Percentiles rank a stretch among this genome's conserved stretches.
phyloP scores from a whole-genome alignment of 2,113 vertebrate species.

The Meriones unguiculatus region DNA sequence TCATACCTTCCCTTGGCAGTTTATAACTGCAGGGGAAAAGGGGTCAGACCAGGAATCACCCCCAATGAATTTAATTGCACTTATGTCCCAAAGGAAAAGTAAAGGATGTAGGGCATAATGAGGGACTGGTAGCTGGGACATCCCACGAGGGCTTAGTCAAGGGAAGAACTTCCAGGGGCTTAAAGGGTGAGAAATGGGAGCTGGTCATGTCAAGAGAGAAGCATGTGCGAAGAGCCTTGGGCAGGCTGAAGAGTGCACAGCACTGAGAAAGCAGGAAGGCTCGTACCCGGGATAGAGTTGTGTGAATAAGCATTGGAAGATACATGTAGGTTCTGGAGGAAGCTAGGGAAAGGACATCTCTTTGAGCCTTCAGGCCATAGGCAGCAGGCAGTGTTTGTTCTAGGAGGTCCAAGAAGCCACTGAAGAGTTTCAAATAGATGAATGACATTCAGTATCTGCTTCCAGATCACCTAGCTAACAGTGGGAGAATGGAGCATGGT shows the following conservation, averaged over 20 bases:
- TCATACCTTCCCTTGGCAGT: not conserved
- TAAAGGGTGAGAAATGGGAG: not conserved
- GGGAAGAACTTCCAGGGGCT: not conserved
- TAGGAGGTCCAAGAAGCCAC: not conserved
- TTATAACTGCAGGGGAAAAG: not conserved
- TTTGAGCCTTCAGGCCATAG: not conserved
- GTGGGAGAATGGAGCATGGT: not conserved
- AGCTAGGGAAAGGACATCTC: not conserved
- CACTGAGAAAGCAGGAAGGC: not conserved
- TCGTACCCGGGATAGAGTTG: not conserved
- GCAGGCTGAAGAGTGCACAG: not conserved
- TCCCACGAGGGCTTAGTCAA: not conserved
- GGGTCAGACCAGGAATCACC: not conserved
- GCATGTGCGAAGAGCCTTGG: not conserved
- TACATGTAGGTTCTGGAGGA: not conserved
- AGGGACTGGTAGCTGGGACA: not conserved
- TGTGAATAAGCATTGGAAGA: not conserved
- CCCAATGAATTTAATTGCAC: not conserved
- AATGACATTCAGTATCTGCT: not conserved
- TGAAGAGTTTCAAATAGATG: not conserved
- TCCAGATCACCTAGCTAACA: not conserved
- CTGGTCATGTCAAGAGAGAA: not conserved
- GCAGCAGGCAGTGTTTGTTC: not conserved
- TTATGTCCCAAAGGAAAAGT: conserved; percentile 10
- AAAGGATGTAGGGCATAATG: not conserved